Evolutionary conservation across 2,888 invertebrate species (phyloP).

Genomic region (Anagyrus pseudococci): DNA sequence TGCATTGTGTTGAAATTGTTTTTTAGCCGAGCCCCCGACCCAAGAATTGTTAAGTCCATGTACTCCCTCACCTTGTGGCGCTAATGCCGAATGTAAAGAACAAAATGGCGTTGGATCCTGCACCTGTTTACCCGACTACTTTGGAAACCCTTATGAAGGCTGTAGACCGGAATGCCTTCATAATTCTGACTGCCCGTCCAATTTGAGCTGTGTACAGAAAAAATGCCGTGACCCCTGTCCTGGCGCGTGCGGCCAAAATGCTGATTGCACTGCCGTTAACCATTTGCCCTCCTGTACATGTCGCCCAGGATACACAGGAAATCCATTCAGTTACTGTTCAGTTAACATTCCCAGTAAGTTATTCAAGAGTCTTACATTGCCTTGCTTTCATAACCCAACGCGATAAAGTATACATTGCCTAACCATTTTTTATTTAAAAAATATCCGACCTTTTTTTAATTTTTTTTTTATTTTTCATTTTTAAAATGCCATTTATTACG

Average conservation of each 20-base stretch:
- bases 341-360: constrained; percentile 56
- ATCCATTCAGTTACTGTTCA: constrained; percentile 75
- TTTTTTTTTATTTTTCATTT: background rate
- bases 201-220: constrained; percentile 72
- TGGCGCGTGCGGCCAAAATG: constrained; percentile 79
- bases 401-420: too few species aligned
- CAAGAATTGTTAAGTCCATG: constrained; percentile 66
- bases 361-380: constrained; percentile 40
- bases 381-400: too few species aligned
- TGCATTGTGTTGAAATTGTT: background rate
- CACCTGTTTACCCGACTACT: constrained; percentile 66
- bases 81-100: constrained; percentile 80
- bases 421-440: too few species aligned
- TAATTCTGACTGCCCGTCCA: constrained; percentile 72
- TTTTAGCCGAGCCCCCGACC: constrained; percentile 40
- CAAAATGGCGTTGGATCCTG: constrained; percentile 64
- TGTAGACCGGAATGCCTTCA: constrained; percentile 75
- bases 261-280: constrained; percentile 76
- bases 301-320: constrained; percentile 70
- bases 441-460: too few species aligned
- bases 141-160: constrained; percentile 70
- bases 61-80: constrained; percentile 81
- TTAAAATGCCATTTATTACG: too few species aligned
- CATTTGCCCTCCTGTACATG: constrained; percentile 81
- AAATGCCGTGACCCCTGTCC: constrained; percentile 77